Percentiles rank a stretch among this genome's conserved stretches.
Evolutionary conservation across 1,140 invertebrate species (phyloP).

Genomic region (Drosophila nikananu): DNA sequence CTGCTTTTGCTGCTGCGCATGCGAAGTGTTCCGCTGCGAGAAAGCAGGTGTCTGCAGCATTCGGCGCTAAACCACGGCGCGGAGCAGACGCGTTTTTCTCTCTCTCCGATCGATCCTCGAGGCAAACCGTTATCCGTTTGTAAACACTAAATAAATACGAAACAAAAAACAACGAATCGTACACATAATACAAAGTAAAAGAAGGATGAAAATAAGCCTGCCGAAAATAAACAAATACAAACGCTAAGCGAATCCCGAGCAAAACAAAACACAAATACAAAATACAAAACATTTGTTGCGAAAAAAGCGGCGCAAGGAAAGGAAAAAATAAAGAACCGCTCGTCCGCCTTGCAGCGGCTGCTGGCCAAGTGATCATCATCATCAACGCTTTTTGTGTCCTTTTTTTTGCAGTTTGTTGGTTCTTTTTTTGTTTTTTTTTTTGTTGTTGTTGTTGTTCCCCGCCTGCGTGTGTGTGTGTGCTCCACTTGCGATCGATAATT

Average conservation of each 20-base stretch:
- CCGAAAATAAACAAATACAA: slow-evolving; percentile 5
- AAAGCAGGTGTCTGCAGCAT: slow-evolving; percentile 85
- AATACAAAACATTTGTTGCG: slow-evolving; percentile 4
- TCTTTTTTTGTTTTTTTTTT: slow-evolving; percentile 33
- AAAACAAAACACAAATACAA: slow-evolving; percentile 19
- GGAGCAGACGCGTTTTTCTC: slow-evolving; percentile 81
- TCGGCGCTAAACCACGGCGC: slow-evolving; percentile 85
- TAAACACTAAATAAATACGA: slow-evolving; percentile 10
- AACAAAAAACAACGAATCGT: slow-evolving; percentile 21
- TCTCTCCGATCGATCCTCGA: slow-evolving; percentile 43
- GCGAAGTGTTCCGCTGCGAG: slow-evolving; percentile 85
- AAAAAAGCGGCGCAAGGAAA: slow-evolving; percentile 12
- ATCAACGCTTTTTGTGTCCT: slow-evolving; percentile 40
- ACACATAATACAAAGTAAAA: slow-evolving; percentile 5
- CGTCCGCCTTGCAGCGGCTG: slow-evolving; percentile 6
- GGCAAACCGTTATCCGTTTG: slow-evolving; percentile 1
- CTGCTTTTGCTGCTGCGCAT: slow-evolving; percentile 72
- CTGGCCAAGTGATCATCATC: slow-evolving; percentile 38
- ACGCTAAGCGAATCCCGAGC: slow-evolving; percentile 18
- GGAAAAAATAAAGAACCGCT: slow-evolving; percentile 29
- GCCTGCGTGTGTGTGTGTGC: slow-evolving; percentile 38
- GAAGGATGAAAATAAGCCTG: neutral
- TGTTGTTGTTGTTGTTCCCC: slow-evolving; percentile 15
- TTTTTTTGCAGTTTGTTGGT: slow-evolving; percentile 30
- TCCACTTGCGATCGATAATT: slow-evolving; percentile 55